Percentiles rank a stretch among this genome's conserved stretches.
Evolutionary conservation across 2,113 vertebrate genomes (phyloP).

Genomic region (Anoplopoma fimbria): DNA sequence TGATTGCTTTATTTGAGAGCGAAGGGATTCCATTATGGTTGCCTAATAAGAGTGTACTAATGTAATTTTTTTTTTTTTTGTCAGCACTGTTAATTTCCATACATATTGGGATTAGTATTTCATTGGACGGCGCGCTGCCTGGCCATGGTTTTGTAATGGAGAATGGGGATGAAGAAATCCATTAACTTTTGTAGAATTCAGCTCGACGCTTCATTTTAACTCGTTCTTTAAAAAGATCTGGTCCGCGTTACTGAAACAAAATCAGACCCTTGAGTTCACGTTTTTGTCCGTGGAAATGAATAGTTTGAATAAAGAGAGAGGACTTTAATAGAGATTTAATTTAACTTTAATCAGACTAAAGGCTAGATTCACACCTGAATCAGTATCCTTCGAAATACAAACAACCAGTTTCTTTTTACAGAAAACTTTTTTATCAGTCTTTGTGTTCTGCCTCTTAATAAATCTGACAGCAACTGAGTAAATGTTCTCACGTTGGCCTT

Average conservation of each 20-base stretch:
- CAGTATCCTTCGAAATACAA: background rate
- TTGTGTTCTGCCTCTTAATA: too few species aligned
- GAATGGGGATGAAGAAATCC: conserved; percentile 25
- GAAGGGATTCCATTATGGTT: conserved; percentile 72
- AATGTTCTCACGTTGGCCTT: too few species aligned
- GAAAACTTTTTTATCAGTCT: too few species aligned
- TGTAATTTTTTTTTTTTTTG: conserved; percentile 61
- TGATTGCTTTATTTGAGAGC: conserved; percentile 71
- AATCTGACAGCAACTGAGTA: too few species aligned
- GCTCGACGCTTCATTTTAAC: background rate
- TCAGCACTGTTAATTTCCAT: conserved; percentile 67
- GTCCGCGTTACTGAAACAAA: conserved; percentile 1
- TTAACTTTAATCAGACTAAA: too few species aligned
- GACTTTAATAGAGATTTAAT: too few species aligned
- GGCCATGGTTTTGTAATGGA: conserved; percentile 40
- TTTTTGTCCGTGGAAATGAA: background rate
- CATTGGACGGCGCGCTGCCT: background rate
- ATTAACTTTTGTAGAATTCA: conserved; percentile 23
- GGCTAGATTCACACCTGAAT: too few species aligned
- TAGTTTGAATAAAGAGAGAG: background rate
- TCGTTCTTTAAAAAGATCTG: background rate
- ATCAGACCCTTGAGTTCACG: background rate
- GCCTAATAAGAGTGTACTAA: conserved; percentile 70
- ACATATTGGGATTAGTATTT: conserved; percentile 71
- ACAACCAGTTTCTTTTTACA: background rate